Conservation (phyloP, 1,140 invertebrate genomes). For the Apis mellifera region DNA sequence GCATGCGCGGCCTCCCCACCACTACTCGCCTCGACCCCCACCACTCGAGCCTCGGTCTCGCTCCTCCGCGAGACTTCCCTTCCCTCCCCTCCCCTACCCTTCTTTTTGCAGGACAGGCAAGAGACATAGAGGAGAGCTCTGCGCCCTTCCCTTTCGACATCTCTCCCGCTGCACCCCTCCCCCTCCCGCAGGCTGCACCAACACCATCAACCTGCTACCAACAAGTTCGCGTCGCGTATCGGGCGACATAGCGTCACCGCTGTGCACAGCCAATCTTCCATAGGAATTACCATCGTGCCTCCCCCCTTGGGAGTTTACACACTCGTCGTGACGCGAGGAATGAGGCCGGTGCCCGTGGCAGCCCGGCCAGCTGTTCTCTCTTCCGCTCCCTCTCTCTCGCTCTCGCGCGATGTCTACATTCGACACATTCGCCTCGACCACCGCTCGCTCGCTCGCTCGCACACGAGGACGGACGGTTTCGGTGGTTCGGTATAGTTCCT, state of each 20-base stretch:
- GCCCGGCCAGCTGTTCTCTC: conserved; percentile 55
- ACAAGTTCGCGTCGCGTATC: conserved; percentile 59
- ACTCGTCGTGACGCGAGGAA: conserved; percentile 50
- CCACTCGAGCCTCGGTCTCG: conserved; percentile 13
- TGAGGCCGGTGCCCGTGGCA: conserved; percentile 43
- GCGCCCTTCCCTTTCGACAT: conserved; percentile 14
- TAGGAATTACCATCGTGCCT: conserved; percentile 59
- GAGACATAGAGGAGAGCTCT: conserved; percentile 26
- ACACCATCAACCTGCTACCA: conserved; percentile 48
- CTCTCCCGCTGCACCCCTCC: neutral
- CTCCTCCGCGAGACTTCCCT: conserved; percentile 14
- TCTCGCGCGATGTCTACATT: conserved; percentile 14
- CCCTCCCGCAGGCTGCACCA: conserved; percentile 8
- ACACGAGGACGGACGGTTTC: conserved; percentile 13
- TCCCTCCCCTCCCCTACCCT: conserved; percentile 32
- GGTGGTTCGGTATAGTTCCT: conserved; percentile 6
- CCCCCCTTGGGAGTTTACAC: conserved; percentile 42
- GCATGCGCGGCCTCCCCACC: conserved; percentile 67
- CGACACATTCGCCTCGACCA: conserved; percentile 17
- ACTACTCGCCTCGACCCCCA: neutral
- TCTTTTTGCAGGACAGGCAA: conserved; percentile 44
- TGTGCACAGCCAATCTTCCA: conserved; percentile 62
- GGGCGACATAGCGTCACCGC: conserved; percentile 52
- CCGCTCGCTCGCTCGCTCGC: conserved; percentile 14
- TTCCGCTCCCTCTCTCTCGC: conserved; percentile 34